Percentiles rank a stretch among this genome's conserved stretches.
phyloP scores from a whole-genome alignment of 2,797 vertebrate species.

The Pagetopsis macropterus region DNA sequence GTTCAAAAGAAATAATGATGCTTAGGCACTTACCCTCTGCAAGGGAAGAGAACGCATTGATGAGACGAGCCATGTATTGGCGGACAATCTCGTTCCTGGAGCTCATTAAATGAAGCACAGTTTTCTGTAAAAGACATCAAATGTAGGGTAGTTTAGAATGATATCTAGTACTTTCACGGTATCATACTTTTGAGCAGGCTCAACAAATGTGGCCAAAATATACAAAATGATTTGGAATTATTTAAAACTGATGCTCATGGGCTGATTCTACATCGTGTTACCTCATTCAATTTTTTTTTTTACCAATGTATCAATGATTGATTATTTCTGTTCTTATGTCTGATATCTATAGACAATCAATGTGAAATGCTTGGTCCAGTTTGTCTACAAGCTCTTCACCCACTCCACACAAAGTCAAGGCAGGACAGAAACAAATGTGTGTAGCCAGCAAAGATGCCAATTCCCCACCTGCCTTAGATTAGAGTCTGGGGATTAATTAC shows the following conservation, averaged over 20 bases:
- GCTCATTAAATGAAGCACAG: constrained; percentile 85
- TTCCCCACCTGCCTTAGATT: constrained; percentile 1
- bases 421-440: constrained; percentile 16
- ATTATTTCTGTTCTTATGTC: background rate
- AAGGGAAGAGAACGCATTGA: constrained; percentile 93
- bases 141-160: background rate
- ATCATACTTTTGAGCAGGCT: background rate
- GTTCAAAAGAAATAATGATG: constrained; percentile 28
- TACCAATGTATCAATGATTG: background rate
- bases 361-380: constrained; percentile 2
- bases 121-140: constrained; percentile 79
- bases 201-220: too few species aligned
- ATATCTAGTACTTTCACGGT: background rate
- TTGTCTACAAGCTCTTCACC: background rate
- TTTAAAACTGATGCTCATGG: too few species aligned
- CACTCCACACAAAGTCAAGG: background rate
- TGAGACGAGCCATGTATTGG: constrained; percentile 91
- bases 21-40: constrained; percentile 87
- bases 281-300: too few species aligned
- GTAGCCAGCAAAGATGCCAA: background rate
- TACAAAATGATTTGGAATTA: background rate
- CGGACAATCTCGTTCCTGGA: constrained; percentile 89
- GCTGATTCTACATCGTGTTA: too few species aligned
- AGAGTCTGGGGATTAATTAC: constrained; percentile 36
- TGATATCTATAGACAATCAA: background rate